Evolutionary conservation across 1,140 invertebrate genomes (phyloP).

Genomic region (Matsumurasca onukii): DNA sequence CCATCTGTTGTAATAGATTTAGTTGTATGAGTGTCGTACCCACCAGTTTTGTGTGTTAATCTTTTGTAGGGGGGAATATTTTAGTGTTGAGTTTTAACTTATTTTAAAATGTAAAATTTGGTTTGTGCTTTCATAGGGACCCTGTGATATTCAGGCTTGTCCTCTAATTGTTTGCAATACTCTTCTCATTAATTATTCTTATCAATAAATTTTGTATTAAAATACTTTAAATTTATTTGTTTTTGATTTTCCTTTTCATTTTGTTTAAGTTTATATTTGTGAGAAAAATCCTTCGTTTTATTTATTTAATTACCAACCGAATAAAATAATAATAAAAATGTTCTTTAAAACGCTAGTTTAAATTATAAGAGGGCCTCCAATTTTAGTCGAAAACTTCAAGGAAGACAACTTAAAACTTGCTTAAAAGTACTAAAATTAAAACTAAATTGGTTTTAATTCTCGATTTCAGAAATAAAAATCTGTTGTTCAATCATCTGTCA

Average conservation of each 20-base stretch:
- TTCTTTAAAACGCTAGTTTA: too few relatives aligned
- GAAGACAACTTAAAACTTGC: too few relatives aligned
- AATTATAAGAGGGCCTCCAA: too few relatives aligned
- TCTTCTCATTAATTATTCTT: conserved; percentile 14
- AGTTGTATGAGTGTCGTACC: conserved; percentile 26
- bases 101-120: conserved; percentile 21
- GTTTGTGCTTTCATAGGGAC: conserved; percentile 13
- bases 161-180: conserved; percentile 24
- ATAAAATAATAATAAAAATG: too few relatives aligned
- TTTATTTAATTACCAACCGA: background rate
- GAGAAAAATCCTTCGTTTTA: too few relatives aligned
- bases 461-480: too few relatives aligned
- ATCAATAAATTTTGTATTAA: conserved; percentile 26
- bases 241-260: conserved; percentile 17
- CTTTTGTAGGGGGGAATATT: conserved; percentile 22
- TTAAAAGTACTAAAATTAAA: too few relatives aligned
- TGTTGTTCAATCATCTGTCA: too few relatives aligned
- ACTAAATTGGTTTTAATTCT: too few relatives aligned
- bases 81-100: conserved; percentile 23
- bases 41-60: conserved; percentile 13
- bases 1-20: conserved; percentile 17
- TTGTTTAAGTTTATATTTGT: background rate
- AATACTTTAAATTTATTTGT: conserved; percentile 17
- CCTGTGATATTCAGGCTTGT: conserved; percentile 10
- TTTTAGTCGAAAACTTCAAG: too few relatives aligned